These are phyloP conservation scores for Nasonia giraulti DNA, from an alignment of 1,140 invertebrate genomes.

Conservation along the genomic window DNA sequence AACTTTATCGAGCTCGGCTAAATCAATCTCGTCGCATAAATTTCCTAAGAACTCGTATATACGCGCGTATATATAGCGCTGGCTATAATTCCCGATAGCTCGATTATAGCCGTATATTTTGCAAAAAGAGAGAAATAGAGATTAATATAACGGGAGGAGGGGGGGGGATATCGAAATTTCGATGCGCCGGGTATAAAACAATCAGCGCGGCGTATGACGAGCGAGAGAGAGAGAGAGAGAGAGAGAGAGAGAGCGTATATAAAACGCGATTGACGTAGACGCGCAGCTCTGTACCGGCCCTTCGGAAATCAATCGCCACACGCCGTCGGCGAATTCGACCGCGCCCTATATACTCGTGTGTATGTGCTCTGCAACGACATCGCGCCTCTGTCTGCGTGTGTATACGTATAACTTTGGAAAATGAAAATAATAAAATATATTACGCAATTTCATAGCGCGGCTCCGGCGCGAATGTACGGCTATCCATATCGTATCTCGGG, in stretches of 20 bases:
- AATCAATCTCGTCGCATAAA: constrained; percentile 24
- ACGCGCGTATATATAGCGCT: no score
- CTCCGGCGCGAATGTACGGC: constrained; percentile 1
- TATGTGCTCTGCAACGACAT: neutral
- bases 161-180: no score
- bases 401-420: neutral
- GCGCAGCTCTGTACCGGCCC: no score
- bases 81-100: neutral
- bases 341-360: neutral
- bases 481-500: constrained; percentile 10
- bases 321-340: neutral
- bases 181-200: no score
- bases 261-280: constrained; percentile 3
- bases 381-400: neutral
- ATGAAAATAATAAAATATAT: constrained; percentile 24
- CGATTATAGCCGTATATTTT: neutral
- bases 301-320: constrained; percentile 7
- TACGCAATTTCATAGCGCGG: constrained; percentile 17
- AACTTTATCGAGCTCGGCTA: constrained; percentile 4
- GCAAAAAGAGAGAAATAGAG: neutral
- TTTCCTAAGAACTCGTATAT: neutral
- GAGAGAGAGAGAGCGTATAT: neutral
- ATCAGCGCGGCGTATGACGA: no score
- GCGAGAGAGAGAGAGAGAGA: no score
- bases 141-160: neutral